phyloP scores from a whole-genome alignment of 2,888 invertebrate species.

The Ypsolopha scabrella region DNA sequence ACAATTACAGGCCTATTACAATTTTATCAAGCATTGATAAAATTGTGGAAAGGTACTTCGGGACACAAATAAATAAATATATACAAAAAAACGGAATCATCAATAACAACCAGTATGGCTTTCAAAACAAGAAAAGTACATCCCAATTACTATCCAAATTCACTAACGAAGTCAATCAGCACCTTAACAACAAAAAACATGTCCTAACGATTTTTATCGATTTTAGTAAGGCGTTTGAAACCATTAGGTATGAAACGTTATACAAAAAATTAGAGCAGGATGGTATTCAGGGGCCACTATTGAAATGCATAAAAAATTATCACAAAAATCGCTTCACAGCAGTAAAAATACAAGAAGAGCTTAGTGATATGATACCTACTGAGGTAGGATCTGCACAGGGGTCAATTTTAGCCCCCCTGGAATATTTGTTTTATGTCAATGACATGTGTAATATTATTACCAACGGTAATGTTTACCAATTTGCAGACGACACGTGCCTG shows the following conservation, averaged over 20 bases:
- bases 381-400: neutral
- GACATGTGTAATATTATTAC: neutral
- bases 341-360: neutral
- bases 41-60: conserved; percentile 6
- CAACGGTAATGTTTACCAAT: neutral
- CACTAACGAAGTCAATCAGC: conserved; percentile 5
- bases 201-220: neutral
- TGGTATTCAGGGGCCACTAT: conserved; percentile 1
- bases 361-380: neutral
- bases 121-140: conserved; percentile 7
- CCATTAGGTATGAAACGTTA: neutral
- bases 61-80: conserved; percentile 6
- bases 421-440: neutral
- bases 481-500: too few relatives aligned
- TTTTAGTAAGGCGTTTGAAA: conserved; percentile 4
- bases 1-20: conserved; percentile 11
- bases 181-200: conserved; percentile 5
- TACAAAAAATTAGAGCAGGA: conserved; percentile 1
- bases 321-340: neutral
- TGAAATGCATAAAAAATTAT: conserved; percentile 3
- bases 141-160: conserved; percentile 6
- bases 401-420: neutral
- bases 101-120: conserved; percentile 6
- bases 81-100: conserved; percentile 4
- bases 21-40: conserved; percentile 8